Evolutionary conservation across 2,797 vertebrate species (phyloP), one percentile per base, ranked within the genome.

Genomic region (Amblyopsis hoosieri): DNA sequence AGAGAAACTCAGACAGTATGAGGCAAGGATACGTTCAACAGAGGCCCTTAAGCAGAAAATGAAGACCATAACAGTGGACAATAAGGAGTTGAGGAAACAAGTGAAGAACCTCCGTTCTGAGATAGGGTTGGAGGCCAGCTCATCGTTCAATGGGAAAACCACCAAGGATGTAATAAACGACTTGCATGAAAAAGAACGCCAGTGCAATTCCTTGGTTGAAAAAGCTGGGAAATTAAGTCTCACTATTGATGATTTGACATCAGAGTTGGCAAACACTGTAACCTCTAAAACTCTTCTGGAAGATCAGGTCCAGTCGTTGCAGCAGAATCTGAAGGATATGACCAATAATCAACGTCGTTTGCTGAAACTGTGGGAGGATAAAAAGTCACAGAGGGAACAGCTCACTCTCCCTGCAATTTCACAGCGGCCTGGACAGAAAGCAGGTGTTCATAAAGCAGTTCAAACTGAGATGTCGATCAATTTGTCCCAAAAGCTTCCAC

Each of bases 241-340:
- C 66, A 91, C 88, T 47, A 87, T 94, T 42, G 86, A 92, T 64
- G 87, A 92, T 46, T 57, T 95, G 63, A 89, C 89, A 0, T 88
- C 92, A 23, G 86, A 94, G 67, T 46, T 95, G 80, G 90, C 90
- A 8, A 93, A 91, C 46, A 79, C 87, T 0, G 88, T 91, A 57
- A 92, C 92, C 12, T 92, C 92, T 1, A 94, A 94, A 67, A 89
- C 90, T 45, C 86, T 94, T 12, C 52, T 94, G 56, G 92, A 94
- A 57, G 93, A 94, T 51, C 89, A 93, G 57, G 89, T 94, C 15
- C 86, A 87, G 54, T 89, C 91, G 0, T 63, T 93, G 52, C 91
- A 94, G 62, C 91, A 92, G 70, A 93, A 93, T 67, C 90, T 94
- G n/a, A 94, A 92, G 69, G 93, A 93, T 15, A 93, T 94, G 93